These are phyloP conservation scores for Drosophila lacteicornis DNA, from an alignment of 1,140 invertebrate species.

Conservation along the genomic window DNA sequence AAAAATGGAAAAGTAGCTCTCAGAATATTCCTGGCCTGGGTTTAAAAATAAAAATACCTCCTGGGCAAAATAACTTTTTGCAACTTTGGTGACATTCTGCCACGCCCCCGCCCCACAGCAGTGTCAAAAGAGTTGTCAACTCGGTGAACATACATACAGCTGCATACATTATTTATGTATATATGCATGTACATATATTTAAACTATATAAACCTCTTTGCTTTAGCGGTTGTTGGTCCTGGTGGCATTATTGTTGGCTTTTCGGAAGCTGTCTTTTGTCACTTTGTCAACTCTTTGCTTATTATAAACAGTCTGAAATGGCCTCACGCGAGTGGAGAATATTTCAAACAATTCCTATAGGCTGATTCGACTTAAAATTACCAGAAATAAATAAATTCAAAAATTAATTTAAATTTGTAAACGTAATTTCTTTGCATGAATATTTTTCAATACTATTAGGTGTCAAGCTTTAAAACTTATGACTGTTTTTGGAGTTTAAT, in stretches of 20 bases:
- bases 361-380: no score
- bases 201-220: constrained; percentile 46
- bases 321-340: neutral
- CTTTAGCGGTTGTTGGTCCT: constrained; percentile 17
- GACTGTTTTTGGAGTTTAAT: no score
- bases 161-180: constrained; percentile 2
- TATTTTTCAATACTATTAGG: no score
- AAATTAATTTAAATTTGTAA: no score
- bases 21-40: no score
- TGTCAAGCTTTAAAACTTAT: no score
- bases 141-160: constrained; percentile 1
- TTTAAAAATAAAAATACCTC: neutral
- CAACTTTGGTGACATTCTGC: constrained; percentile 19
- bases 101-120: constrained; percentile 5
- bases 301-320: constrained; percentile 1
- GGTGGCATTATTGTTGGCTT: constrained; percentile 17
- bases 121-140: constrained; percentile 46
- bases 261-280: constrained; percentile 33
- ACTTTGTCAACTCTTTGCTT: constrained; percentile 34
- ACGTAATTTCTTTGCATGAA: no score
- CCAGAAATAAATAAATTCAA: no score
- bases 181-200: constrained; percentile 3
- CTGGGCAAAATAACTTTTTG: constrained; percentile 1
- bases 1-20: neutral
- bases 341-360: no score